Conservation (phyloP, 2,888 invertebrate genomes). For the Epinotia demarniana region DNA sequence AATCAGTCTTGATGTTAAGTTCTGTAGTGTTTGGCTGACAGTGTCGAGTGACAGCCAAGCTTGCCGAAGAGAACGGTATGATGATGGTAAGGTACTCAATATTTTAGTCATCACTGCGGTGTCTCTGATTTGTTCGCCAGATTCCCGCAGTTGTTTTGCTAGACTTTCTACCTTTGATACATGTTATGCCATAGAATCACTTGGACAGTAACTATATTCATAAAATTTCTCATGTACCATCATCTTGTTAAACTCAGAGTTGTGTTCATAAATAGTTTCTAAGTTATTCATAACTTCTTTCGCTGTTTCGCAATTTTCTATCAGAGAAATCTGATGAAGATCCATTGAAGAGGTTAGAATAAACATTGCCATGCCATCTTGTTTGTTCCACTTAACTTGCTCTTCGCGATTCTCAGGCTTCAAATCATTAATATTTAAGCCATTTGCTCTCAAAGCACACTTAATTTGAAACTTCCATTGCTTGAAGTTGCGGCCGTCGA, state of each 20-base stretch:
- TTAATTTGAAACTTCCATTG: conserved; percentile 43
- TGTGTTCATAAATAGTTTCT: conserved; percentile 41
- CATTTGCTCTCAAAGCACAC: conserved; percentile 33
- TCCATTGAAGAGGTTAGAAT: conserved; percentile 32
- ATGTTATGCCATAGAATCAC: not conserved
- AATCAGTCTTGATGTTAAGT: conserved; percentile 36
- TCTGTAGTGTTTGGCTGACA: conserved; percentile 31
- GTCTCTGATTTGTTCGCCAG: not conserved
- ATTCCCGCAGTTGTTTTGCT: conserved; percentile 1
- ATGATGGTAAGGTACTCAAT: not conserved
- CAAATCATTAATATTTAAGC: conserved; percentile 3
- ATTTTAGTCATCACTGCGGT: not conserved
- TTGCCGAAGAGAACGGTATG: not conserved
- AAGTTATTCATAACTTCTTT: conserved; percentile 17
- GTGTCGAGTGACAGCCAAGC: conserved; percentile 19
- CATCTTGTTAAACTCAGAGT: conserved; percentile 39
- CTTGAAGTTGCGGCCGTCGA: conserved; percentile 29
- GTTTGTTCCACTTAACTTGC: conserved; percentile 5
- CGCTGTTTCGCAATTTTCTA: conserved; percentile 34
- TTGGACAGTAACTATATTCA: not conserved
- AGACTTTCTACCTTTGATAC: not conserved
- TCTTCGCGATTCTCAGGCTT: not conserved
- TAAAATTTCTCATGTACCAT: conserved; percentile 39
- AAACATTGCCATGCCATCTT: conserved; percentile 38
- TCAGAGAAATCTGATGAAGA: conserved; percentile 17